A percentile compares a stretch with the other conserved stretches of the same genome.
Evolutionary conservation across 2,888 invertebrate species (phyloP).

Genomic region (Campoplex capitator): DNA sequence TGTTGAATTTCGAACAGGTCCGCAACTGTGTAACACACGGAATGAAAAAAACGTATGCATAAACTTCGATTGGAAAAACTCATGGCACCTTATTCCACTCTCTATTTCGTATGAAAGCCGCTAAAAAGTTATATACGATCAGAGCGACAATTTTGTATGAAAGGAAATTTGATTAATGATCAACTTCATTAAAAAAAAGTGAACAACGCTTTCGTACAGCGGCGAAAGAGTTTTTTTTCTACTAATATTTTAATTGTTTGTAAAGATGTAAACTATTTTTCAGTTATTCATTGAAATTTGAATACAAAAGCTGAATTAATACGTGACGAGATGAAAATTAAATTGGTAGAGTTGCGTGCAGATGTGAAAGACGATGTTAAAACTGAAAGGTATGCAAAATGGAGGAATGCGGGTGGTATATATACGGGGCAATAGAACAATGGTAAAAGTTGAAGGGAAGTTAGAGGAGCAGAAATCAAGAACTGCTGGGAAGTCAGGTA

Average conservation of each 20-base stretch:
- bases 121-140: too few relatives aligned
- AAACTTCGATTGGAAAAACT: neutral
- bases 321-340: neutral
- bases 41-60: neutral
- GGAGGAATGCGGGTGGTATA: neutral
- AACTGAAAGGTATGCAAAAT: neutral
- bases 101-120: neutral
- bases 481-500: neutral
- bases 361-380: neutral
- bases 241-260: neutral
- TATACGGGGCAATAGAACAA: neutral
- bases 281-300: neutral
- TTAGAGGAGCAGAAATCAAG: neutral
- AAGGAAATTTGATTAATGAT: neutral
- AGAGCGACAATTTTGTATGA: too few relatives aligned
- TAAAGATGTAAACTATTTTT: neutral
- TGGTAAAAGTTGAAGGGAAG: neutral
- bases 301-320: neutral
- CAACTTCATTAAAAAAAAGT: neutral
- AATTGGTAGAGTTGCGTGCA: neutral
- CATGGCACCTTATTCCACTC: neutral
- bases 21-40: slow-evolving; percentile 87
- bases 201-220: neutral
- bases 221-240: neutral
- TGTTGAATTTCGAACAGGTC: slow-evolving; percentile 89